Evolutionary conservation across 2,888 invertebrate genomes (phyloP), one percentile per base, ranked within the genome.

Genomic region (Dromius quadrimaculatus): DNA sequence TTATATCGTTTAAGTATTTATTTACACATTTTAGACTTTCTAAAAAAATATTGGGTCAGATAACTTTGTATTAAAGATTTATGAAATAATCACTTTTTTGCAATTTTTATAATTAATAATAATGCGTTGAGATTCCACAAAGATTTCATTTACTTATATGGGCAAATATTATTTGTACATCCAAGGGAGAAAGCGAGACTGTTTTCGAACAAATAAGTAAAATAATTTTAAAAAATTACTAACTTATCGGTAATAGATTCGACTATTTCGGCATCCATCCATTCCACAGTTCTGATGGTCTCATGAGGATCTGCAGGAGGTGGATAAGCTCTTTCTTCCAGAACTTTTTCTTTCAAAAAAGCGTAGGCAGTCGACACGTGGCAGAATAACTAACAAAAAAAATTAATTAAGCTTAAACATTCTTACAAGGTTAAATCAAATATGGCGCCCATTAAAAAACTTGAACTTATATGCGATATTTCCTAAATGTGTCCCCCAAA

Each of bases 301-400:
- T 89, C 86, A 76, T 91, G 88, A 0, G 92, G 92, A 82, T 91
- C 86, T 61, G 90, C 89, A 0, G 93, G 92, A 0, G 94, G 92
- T 1, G 93, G 92, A 81, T 98, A 98, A 0, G 95, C 87, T 76
- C 89, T 90, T 83, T 97, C 97, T 74, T 92, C 89, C 15, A 97
- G 82, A 1, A 93, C 85, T 73, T 89, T 88, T 79, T 92, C 90
- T 77, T 94, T 89, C 70, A 97, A 88, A 80, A 97, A 97, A 77
- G 96, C 94, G 81, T 95, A 97, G 0, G 96, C 90, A 0, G 97
- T 96, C 1, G 96, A 96, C 3, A 96, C 88, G 81, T 97, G 92
- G 54, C 59, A 69, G 50, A 73, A 74, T 11, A 72, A 22, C 72
- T 72, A 50, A 8, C 59, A 63, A 65, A 32, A 66, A 71, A 62